These are phyloP conservation scores for Carposina sasakii DNA, from an alignment of 1,140 invertebrate genomes.

Conservation along the genomic window DNA sequence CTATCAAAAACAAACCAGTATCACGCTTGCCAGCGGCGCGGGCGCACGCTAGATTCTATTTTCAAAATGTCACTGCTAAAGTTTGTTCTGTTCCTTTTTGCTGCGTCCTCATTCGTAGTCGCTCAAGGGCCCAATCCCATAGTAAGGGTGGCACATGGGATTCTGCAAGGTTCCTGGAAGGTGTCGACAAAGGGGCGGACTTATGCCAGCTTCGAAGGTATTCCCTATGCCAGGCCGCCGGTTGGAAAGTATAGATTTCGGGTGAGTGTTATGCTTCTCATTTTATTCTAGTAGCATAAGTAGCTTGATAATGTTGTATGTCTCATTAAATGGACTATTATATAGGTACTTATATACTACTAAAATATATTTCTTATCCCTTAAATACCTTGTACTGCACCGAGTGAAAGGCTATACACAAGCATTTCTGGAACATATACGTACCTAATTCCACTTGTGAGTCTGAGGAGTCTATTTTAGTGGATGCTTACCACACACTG, in stretches of 20 bases:
- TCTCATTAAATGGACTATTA: too few relatives aligned
- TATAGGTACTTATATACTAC: too few relatives aligned
- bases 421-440: too few relatives aligned
- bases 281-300: too few relatives aligned
- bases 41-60: conserved; percentile 19
- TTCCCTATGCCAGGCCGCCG: conserved; percentile 76
- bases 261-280: conserved; percentile 39
- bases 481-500: too few relatives aligned
- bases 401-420: too few relatives aligned
- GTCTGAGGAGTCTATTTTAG: too few relatives aligned
- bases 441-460: too few relatives aligned
- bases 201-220: conserved; percentile 73
- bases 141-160: conserved; percentile 38
- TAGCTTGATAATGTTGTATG: too few relatives aligned
- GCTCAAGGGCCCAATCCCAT: conserved; percentile 30
- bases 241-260: conserved; percentile 73
- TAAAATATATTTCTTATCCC: too few relatives aligned
- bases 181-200: conserved; percentile 42
- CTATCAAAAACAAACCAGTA: too few relatives aligned
- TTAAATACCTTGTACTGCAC: too few relatives aligned
- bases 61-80: conserved; percentile 20
- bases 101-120: conserved; percentile 6
- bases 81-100: conserved; percentile 19
- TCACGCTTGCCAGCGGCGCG: conserved; percentile 14
- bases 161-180: conserved; percentile 45